Evolutionary conservation across 2,113 vertebrate genomes (phyloP), one percentile per base, ranked within the genome.

Genomic region (Bubo scandiacus): DNA sequence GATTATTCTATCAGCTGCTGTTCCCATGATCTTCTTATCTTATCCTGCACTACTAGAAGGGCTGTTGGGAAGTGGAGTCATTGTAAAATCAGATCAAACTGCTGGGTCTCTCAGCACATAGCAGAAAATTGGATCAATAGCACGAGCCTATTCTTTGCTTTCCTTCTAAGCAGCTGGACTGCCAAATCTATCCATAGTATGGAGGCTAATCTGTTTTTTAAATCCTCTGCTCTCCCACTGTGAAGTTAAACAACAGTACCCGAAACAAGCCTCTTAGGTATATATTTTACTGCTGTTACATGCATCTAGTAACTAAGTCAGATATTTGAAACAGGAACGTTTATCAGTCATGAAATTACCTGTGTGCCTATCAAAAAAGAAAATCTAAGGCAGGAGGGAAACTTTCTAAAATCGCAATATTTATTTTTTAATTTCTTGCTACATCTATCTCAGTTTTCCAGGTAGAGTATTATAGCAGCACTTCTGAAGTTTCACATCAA

Each of bases 1-100:
- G 80, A 96, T 94, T 96, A 95, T 87, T 97, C 78, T 38, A 66
- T 95, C 92, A 93, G 90, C 88, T 96, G 78, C 93, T 86, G 58
- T 74, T 94, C 84, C 81, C 91, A 83, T 75, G 91, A 90, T 70
- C 11, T 47, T 63, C 91, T 78, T 61, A 86, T 66, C 62, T 36
- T 86, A 54, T 58, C 58, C 68, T 81, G 55, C 58, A 57, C 90
- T 85, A 30, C 11, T 14, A 49, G 42, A 34, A 78, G 65, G 93
- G 73, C 57, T 94, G 22, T 36, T 79, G 71, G 72, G 59, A 78
- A 77, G 81, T 17, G n/a, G 43, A 91, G 59, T 88, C 2, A 12
- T 43, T 45, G 78, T 93, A 68, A 94, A 93, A 90, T 70, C 81
- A 81, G 61, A 81, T 45, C 68, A 71, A 43, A 81, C 72, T 59